Conservation (phyloP, 2,797 vertebrate genomes). For the Labeo calbasu region DNA sequence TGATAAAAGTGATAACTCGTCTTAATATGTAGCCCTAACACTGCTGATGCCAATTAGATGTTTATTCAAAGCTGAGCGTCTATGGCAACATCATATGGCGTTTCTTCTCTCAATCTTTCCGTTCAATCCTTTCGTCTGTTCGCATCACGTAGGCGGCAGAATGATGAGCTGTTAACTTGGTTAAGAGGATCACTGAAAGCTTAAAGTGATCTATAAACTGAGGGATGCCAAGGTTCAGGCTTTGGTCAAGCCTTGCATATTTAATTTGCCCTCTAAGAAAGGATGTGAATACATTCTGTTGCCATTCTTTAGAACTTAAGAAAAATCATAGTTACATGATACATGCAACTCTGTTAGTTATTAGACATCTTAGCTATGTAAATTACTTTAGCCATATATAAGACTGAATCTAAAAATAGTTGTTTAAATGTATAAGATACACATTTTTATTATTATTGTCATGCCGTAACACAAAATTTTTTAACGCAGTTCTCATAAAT, state of each 20-base stretch:
- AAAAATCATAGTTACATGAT: neutral
- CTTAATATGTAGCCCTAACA: neutral
- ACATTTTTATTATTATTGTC: neutral
- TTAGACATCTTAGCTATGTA: neutral
- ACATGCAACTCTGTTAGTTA: neutral
- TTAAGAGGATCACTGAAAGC: constrained; percentile 59
- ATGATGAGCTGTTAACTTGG: constrained; percentile 59
- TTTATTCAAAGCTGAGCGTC: constrained; percentile 1
- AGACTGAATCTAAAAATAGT: neutral
- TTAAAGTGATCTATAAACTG: constrained; percentile 59
- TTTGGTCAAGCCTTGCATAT: constrained; percentile 51
- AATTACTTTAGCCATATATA: neutral
- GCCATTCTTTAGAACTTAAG: neutral
- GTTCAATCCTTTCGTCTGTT: constrained; percentile 12
- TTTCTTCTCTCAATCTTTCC: constrained; percentile 15
- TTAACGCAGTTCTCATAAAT: neutral
- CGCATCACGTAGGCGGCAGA: constrained; percentile 44
- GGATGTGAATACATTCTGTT: constrained; percentile 27
- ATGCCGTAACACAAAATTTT: neutral
- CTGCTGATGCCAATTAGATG: neutral
- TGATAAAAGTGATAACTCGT: neutral
- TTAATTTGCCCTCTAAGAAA: constrained; percentile 54
- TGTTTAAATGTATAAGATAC: neutral
- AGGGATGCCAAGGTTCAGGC: constrained; percentile 51
- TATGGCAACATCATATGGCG: too few species aligned